A percentile compares a stretch with the other conserved stretches of the same genome.
Conservation (phyloP, 1,140 invertebrate genomes). For the Drosophila quadrilineata region DNA sequence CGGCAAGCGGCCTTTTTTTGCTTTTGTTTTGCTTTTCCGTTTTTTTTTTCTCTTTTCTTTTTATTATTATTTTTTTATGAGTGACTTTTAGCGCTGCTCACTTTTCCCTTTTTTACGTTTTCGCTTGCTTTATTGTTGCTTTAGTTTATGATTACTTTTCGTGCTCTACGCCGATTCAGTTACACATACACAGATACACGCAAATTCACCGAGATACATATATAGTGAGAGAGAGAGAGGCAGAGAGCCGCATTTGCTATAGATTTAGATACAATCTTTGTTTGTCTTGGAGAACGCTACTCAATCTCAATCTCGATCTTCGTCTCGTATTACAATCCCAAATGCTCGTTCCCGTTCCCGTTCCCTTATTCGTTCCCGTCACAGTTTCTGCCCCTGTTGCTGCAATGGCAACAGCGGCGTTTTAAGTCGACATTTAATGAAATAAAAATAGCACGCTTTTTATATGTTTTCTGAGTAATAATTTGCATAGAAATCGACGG, state of each 20-base stretch:
- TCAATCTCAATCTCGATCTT: too few relatives aligned
- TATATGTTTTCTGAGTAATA: slow-evolving; percentile 73
- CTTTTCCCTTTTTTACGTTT: slow-evolving; percentile 53
- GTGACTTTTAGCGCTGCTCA: slow-evolving; percentile 42
- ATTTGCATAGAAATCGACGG: slow-evolving; percentile 74
- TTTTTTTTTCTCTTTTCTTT: slow-evolving; percentile 2
- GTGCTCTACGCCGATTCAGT: slow-evolving; percentile 42
- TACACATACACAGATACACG: slow-evolving; percentile 51
- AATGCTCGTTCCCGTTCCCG: slow-evolving; percentile 11
- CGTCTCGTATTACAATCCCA: slow-evolving; percentile 40
- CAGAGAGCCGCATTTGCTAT: slow-evolving; percentile 26
- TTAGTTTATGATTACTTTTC: slow-evolving; percentile 67
- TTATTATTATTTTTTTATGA: slow-evolving; percentile 31
- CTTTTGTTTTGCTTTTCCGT: slow-evolving; percentile 1
- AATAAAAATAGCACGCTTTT: slow-evolving; percentile 78
- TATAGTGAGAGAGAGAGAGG: slow-evolving; percentile 42
- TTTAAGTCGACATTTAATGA: slow-evolving; percentile 75
- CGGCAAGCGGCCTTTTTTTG: slow-evolving; percentile 10
- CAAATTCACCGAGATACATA: slow-evolving; percentile 45
- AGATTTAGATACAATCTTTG: slow-evolving; percentile 74
- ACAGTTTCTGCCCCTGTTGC: slow-evolving; percentile 62
- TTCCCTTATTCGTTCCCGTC: slow-evolving; percentile 44
- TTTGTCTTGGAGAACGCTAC: slow-evolving; percentile 40
- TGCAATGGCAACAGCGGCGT: slow-evolving; percentile 44
- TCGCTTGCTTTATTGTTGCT: slow-evolving; percentile 54